Base-by-base conservation (phyloP, 1,140 invertebrate species). In the Cydia splendana region DNA sequence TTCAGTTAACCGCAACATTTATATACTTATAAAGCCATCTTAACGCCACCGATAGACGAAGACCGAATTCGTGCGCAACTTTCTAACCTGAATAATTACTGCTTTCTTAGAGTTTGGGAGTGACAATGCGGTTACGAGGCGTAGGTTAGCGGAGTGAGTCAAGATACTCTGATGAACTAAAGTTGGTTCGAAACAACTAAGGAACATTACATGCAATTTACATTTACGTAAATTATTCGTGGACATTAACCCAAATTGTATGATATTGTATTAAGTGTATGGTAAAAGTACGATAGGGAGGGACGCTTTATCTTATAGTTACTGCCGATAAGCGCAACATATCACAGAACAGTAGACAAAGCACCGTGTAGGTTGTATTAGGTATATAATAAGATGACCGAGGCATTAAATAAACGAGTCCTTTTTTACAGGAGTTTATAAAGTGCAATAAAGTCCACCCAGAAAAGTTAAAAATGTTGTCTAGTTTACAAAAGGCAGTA, bases 51-150 rank as follows among this genome's bases (percentile, higher is more conserved):
- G 7, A 48, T 28, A 38, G 2, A 42, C 34, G 30, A 34, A 69
- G 65, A 38, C 67, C 15, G 34, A 42, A 34, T 34, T 38, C 38
- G 67, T 45, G 13, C 67, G 30, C 34, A 71, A 71, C 15, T 71
- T 71, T n/a, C 30, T 10, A 42, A 71, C 67, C 67, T 38, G 67
- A 71, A 71, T 71, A 71, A 71, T 71, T 71, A 71, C 67, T 38
- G 67, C 67, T 71, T 71, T 71, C 67, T 71, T 71, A 42, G 67
- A 71, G 67, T 71, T 71, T 42, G 65, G 67, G 18, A n/a, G 65
- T 45, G 67, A 71, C 67, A 38, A 71, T 45, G 67, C 67, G 67
- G 67, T 71, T 71, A 18, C 34, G n/a, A 67, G 65, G 67, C 67
- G 34, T 10, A 45, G 34, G 13, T 42, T 69, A 34, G 30, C 30